A percentile compares a stretch with the other conserved stretches of the same genome.
phyloP scores from a whole-genome alignment of 2,797 vertebrate species.

The Heliangelus exortis region DNA sequence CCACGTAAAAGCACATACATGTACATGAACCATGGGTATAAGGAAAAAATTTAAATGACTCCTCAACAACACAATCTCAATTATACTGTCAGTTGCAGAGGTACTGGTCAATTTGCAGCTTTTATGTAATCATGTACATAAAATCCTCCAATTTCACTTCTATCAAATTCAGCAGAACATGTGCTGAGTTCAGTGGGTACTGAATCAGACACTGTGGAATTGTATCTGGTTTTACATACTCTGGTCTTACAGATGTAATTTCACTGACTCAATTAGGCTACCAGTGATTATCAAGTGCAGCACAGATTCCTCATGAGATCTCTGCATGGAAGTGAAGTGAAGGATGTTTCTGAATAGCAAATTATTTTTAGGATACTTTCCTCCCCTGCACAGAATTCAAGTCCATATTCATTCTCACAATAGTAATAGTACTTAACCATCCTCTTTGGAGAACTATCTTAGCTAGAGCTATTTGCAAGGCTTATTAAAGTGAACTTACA shows the following conservation, averaged over 20 bases:
- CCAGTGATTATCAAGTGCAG: slow-evolving; percentile 51
- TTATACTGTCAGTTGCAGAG: neutral
- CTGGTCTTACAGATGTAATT: slow-evolving; percentile 51
- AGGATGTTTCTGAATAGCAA: slow-evolving; percentile 55
- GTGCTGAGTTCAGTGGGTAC: neutral
- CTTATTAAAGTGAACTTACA: slow-evolving; percentile 4
- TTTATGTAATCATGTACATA: slow-evolving; percentile 12
- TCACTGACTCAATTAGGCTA: slow-evolving; percentile 51
- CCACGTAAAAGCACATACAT: neutral
- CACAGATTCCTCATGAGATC: slow-evolving; percentile 52
- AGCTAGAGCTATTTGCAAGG: neutral
- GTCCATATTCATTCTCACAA: neutral
- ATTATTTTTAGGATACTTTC: slow-evolving; percentile 32
- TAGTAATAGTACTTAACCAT: neutral
- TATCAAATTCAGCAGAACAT: neutral
- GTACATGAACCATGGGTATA: neutral
- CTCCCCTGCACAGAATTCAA: neutral
- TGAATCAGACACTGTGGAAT: slow-evolving; percentile 8
- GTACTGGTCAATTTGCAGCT: neutral
- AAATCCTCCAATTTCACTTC: neutral
- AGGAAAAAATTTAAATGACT: neutral
- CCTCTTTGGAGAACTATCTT: slow-evolving; percentile 8
- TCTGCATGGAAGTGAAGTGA: neutral
- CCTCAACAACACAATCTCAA: neutral
- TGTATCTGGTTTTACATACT: slow-evolving; percentile 21